A percentile compares a stretch with the other conserved stretches of the same genome.
These are phyloP conservation scores for Catamblyrhynchus diadema DNA, from an alignment of 2,797 vertebrate genomes.

Conservation along the genomic window DNA sequence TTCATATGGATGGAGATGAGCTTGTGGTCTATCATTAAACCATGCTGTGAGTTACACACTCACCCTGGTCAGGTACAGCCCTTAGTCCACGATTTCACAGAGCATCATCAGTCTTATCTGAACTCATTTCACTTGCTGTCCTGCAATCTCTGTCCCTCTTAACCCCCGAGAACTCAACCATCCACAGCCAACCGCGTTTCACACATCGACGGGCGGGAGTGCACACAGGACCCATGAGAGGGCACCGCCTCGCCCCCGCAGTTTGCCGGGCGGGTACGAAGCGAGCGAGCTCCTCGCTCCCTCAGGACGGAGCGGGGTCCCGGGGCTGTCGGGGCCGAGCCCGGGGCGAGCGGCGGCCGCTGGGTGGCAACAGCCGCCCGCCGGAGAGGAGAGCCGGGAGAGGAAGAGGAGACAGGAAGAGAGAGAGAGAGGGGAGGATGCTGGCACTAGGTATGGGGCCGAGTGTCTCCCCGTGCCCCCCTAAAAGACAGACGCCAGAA, in stretches of 20 bases:
- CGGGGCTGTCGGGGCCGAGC: neutral
- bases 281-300: neutral
- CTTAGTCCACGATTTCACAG: neutral
- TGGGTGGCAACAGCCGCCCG: slow-evolving; percentile 67
- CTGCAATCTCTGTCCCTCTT: neutral
- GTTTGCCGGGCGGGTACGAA: accelerated
- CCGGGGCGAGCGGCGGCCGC: slow-evolving; percentile 39
- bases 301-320: too few relatives aligned
- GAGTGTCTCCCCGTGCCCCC: neutral
- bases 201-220: accelerated
- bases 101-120: neutral
- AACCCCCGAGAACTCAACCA: neutral
- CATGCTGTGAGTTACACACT: neutral
- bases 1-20: neutral
- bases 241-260: neutral
- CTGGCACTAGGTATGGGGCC: neutral
- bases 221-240: neutral
- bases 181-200: accelerated
- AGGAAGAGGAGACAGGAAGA: neutral
- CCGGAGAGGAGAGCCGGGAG: neutral
- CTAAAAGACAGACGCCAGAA: neutral
- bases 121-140: neutral
- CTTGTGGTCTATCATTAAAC: too few relatives aligned
- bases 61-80: neutral
- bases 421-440: neutral